Conservation (phyloP, 2,113 vertebrate species). For the Colius striatus region DNA sequence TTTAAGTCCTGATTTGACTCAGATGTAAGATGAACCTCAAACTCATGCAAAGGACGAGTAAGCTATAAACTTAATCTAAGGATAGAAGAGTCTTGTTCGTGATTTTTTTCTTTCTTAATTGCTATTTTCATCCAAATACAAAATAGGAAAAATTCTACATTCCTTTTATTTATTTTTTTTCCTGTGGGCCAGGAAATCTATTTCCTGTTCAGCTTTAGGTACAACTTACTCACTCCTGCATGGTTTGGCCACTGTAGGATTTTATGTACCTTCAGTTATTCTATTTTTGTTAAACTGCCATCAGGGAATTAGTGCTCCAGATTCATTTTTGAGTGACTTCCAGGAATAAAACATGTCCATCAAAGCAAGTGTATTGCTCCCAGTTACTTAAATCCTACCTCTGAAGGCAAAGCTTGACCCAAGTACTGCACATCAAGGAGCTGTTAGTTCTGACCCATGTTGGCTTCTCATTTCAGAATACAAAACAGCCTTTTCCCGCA, state of each 20-base stretch:
- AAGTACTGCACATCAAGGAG: neutral
- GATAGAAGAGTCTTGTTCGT: neutral
- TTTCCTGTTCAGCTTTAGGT: neutral
- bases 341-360: neutral
- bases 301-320: neutral
- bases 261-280: neutral
- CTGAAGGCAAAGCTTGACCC: neutral
- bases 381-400: neutral
- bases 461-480: neutral
- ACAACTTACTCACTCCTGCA: neutral
- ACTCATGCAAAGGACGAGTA: neutral
- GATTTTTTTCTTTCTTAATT: neutral
- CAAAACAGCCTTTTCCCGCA: neutral
- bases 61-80: neutral
- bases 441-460: neutral
- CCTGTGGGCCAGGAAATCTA: neutral
- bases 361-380: neutral
- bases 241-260: neutral
- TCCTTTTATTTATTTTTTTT: fast-evolving
- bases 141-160: neutral
- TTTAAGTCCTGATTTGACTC: neutral
- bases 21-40: neutral
- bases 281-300: neutral
- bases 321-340: neutral
- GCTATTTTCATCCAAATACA: neutral